Evolutionary conservation across 2,797 vertebrate genomes (phyloP), one percentile per base, ranked within the genome.

Genomic region (Hydrophis major): DNA sequence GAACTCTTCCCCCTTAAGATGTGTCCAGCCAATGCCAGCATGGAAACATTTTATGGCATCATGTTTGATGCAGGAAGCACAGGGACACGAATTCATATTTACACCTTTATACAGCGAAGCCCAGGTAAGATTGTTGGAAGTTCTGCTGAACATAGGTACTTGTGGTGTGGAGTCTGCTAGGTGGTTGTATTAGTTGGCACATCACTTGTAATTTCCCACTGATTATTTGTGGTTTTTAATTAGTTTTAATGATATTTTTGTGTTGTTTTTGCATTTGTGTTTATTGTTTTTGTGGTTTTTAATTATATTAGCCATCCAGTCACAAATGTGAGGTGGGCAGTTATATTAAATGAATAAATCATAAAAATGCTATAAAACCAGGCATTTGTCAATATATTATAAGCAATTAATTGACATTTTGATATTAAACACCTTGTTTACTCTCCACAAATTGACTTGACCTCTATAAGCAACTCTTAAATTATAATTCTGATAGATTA

Each of bases 11-110:
- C 97, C 92, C 96, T 97, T 27, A 97, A 98, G 7, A 95, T 96
- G 89, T 97, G 97, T n/a, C 97, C 97, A 4, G 12, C 97, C 96
- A 98, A 97, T 95, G 92, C 94, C 91, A 98, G 96, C 93, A 97
- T 86, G 88, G 95, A 98, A 90, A 97, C 98, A 60, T 98, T 99
- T 97, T 98, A 98, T 95, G 99, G 99, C 96, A 97, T 99, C 97
- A 99, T 99, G 99, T 99, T 99, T 95, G 99, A 99, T 0, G 99
- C 99, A 0, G 99, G 99, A 95, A 99, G 99, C 98, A 99, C 99
- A 69, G 99, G 99, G 96, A 99, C 99, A 42, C 98, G 99, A 88
- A 99, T 99, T 97, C 99, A 99, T 94, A 98, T 99, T 97, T 99
- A 99, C 91, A 99, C 98, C 88, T 99, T 99, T 97, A 98, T 99